Conservation (phyloP, 1,140 invertebrate species). For the Diploscapter pachys region DNA sequence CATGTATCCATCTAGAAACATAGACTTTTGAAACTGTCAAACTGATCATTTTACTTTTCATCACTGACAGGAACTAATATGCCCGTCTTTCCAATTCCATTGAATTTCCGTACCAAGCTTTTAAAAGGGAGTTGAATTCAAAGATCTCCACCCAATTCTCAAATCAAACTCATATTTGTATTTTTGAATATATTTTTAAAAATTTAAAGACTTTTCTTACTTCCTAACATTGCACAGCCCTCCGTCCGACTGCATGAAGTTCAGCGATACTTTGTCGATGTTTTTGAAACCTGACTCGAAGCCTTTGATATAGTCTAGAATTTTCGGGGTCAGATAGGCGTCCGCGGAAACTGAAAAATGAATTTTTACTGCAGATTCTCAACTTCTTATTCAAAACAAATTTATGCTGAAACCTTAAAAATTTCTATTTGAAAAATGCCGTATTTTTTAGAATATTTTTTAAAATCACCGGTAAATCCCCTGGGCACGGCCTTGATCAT, state of each 20-base stretch:
- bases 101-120: no score
- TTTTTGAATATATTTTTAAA: neutral
- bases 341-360: constrained; percentile 82
- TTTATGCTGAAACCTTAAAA: constrained; percentile 5
- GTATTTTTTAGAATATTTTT: neutral
- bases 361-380: constrained; percentile 15
- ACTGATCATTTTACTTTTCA: no score
- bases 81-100: no score
- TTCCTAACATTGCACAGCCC: constrained; percentile 88
- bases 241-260: constrained; percentile 99
- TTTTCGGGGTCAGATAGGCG: constrained; percentile 93
- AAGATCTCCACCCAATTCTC: neutral
- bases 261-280: constrained; percentile 65
- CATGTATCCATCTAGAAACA: no score
- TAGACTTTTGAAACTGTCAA: no score
- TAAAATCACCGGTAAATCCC: constrained; percentile 63
- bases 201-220: constrained; percentile 60
- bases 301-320: constrained; percentile 79
- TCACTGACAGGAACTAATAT: no score
- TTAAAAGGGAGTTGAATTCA: neutral
- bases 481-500: constrained; percentile 87
- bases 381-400: constrained; percentile 12
- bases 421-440: constrained; percentile 8
- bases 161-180: neutral
- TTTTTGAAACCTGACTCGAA: constrained; percentile 84